Evolutionary conservation across 2,797 vertebrate species (phyloP), one percentile per base, ranked within the genome.

Genomic region (Tolypeutes matacus): DNA sequence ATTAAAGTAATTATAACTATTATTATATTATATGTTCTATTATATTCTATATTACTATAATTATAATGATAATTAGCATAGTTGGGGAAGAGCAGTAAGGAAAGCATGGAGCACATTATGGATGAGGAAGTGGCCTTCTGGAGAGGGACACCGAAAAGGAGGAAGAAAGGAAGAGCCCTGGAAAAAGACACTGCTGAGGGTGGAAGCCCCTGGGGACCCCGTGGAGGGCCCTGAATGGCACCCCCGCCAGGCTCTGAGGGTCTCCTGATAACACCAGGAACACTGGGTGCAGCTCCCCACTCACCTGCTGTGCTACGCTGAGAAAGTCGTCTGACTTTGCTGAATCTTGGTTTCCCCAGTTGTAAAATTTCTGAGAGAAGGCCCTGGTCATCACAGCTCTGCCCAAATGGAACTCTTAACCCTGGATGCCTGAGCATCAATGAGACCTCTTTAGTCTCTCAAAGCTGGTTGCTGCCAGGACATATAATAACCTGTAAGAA

Each of bases 391-490:
- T 42, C 64, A 42, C 12, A 12, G 56, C 31, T 64, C 64, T 53
- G 18, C 56, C 27, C 20, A 42, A 10, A 31, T 0, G 4, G 29
- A 34, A 7, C 65, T 17, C 65, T n/a, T 67, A 34, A 56, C n/a
- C 34, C 2, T 15, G n/a, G 51, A 12, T 0, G 4, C 42, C 67
- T 1, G 5, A 18, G 27, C 49, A 10, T 3, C 36, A 0, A 0
- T 2, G 0, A 14, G 34, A 7, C 76, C 67, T n/a, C 25, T 36
- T 29, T 39, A 17, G 34, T 21, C 36, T 58, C 53, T 8, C 15
- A 10, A 1, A 17, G 27, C 2, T 29, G 13, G 1, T 20, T 0
- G 34, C 39, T 2, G 5, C 27, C 20, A 15, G 73, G 81, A 39
- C 14, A 2, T 34, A 14, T 11, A 4, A 17, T 23, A 0, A 1